Evolutionary conservation across 2,113 vertebrate genomes (phyloP), one percentile per base, ranked within the genome.

Genomic region (Neogobius melanostomus): DNA sequence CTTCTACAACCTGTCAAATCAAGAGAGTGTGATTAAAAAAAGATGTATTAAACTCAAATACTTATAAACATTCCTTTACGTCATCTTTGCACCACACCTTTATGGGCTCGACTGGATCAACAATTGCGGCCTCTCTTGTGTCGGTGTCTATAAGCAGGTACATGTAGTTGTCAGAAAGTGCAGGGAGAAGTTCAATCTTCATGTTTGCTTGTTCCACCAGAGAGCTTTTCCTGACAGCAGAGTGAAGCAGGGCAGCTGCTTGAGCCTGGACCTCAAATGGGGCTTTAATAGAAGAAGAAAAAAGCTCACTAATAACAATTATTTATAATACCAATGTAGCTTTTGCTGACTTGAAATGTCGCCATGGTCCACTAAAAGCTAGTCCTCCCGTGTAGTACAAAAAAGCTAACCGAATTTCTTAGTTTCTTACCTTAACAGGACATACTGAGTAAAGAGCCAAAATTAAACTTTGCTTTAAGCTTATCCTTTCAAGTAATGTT

Each of bases 111-210:
- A 97, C 97, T 0, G 97, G 98, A 68, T 99, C 98, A 0, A 99
- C 95, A 0, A 98, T 83, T 4, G 97, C 98, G 0, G 96, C 98
- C 80, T 99, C 96, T 77, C 74, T 93, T 7, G 95, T 93, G 51
- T 96, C 94, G 56, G 90, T 91, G 1, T 99, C 98, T 0, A 98
- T 95, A 64, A 99, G 88, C 6, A 99, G 95, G 87, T 99, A 99
- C 98, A 99, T 99, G 91, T 99, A 99, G 90, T 99, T 99, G 91
- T 99, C 97, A 0, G 92, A 94, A 72, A 99, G 95, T 0, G 97
- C 97, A 0, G 98, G 98, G 6, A 99, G 85, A 0, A 97, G 75
- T 83, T 97, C 95, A 7, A 99, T 76, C 93, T 91, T 97, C 97
- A 99, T 99, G 84, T 87, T 11, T 61, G 74, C 82, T 78, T 96